These are phyloP conservation scores for Trissolcus japonicus DNA, from an alignment of 2,888 invertebrate genomes.

Conservation along the genomic window DNA sequence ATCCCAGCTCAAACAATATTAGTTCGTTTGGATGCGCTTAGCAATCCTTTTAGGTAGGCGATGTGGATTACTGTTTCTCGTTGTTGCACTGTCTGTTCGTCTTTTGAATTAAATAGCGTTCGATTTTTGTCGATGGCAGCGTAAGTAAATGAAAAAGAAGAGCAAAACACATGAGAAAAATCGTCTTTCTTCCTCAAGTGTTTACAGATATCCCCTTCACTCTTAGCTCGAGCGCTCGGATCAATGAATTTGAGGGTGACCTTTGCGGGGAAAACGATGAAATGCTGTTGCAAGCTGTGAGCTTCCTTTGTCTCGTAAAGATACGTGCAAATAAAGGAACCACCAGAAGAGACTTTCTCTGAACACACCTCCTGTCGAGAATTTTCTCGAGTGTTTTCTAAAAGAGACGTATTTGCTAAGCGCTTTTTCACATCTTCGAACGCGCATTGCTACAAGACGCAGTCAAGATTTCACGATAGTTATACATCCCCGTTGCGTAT, in stretches of 20 bases:
- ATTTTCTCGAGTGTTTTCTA: slow-evolving; percentile 22
- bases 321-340: slow-evolving; percentile 19
- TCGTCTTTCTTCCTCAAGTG: slow-evolving; percentile 36
- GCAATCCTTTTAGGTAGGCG: slow-evolving; percentile 30
- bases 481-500: no score
- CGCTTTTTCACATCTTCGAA: no score
- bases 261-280: slow-evolving; percentile 39
- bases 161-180: slow-evolving; percentile 20
- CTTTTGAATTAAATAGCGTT: slow-evolving; percentile 9
- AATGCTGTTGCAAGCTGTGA: slow-evolving; percentile 28
- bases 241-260: slow-evolving; percentile 43
- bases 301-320: slow-evolving; percentile 35
- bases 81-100: slow-evolving; percentile 4
- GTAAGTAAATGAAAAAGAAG: slow-evolving; percentile 34
- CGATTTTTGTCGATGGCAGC: slow-evolving; percentile 15
- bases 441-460: no score
- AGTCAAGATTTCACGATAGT: no score
- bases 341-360: slow-evolving; percentile 8
- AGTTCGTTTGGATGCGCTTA: slow-evolving; percentile 27
- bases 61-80: no score
- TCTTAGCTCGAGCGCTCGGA: slow-evolving; percentile 9
- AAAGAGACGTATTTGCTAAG: background rate
- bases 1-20: slow-evolving; percentile 38
- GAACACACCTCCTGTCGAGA: slow-evolving; percentile 2
- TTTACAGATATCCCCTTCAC: slow-evolving; percentile 26